Evolutionary conservation across 2,113 vertebrate species (phyloP), one percentile per base, ranked within the genome.

Genomic region (Myiozetetes cayanensis): DNA sequence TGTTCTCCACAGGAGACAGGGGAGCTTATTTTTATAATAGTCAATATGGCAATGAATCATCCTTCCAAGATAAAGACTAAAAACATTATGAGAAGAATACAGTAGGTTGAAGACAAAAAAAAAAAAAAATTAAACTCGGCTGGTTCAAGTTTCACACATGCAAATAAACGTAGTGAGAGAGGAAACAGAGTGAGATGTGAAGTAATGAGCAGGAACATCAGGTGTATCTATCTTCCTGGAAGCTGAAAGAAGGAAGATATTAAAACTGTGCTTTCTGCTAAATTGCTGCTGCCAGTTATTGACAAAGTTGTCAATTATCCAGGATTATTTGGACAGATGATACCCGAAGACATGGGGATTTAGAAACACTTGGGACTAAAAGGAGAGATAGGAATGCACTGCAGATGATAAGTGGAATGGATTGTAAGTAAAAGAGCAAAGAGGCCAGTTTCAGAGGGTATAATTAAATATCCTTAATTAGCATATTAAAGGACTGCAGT

Each of bases 231-330:
- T 91, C 86, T 88, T 91, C 76, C 84, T 58, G 53, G 27, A 73
- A 71, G 53, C 70, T 87, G 87, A 77, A 86, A 88, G 71, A 75
- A 87, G 68, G 90, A 81, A 90, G 91, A 88, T 91, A 96, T 88
- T 95, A 96, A 95, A 95, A 95, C 41, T 56, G 17, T 62, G 44
- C 62, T 77, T 87, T 94, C 92, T 72, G 75, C 68, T 85, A 96
- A 92, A 95, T 79, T 92, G 92, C 86, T 85, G 85, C 90, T 87
- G 89, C 78, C 75, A 93, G 85, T 82, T 96, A 95, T 89, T 95
- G 94, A 94, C 94, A 94, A 95, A 83, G 92, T 77, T 94, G 92
- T 93, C 96, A 93, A 61, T 90, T 96, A 95, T 11, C 67, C 27
- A 23, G 82, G 91, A 66, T 91, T 86, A 96, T 96, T 91, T 76